Evolutionary conservation across 2,797 vertebrate species (phyloP).

Genomic region (Linurgus olivaceus): DNA sequence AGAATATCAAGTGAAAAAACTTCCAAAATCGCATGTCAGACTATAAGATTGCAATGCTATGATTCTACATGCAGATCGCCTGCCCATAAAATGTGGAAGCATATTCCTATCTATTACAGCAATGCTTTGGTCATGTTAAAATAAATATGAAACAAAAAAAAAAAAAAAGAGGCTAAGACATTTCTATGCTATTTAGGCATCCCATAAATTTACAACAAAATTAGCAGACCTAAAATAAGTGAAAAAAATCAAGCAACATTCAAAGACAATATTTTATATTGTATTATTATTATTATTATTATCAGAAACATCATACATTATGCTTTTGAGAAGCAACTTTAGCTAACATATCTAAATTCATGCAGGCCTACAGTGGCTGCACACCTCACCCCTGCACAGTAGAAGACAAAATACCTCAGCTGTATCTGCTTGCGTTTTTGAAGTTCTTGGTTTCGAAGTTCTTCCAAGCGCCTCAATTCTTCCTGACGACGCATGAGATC

Average conservation of each 20-base stretch:
- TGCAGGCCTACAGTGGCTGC: neutral
- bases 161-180: neutral
- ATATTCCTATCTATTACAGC: neutral
- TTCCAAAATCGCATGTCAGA: neutral
- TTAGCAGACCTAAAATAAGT: neutral
- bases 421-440: constrained; percentile 96
- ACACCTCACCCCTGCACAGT: neutral
- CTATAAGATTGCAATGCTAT: neutral
- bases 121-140: neutral
- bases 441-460: constrained; percentile 94
- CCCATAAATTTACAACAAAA: neutral
- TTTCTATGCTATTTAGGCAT: neutral
- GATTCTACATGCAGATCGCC: neutral
- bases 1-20: neutral
- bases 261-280: neutral
- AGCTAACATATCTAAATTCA: neutral
- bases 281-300: neutral
- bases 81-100: neutral
- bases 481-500: constrained; percentile 97
- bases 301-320: neutral
- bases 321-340: neutral
- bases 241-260: neutral
- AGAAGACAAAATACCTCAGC: constrained; percentile 82
- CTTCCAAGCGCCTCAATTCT: constrained; percentile 92
- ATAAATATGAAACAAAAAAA: neutral